Evolutionary conservation across 2,888 invertebrate genomes (phyloP).

Genomic region (Xestia rhomboidea): DNA sequence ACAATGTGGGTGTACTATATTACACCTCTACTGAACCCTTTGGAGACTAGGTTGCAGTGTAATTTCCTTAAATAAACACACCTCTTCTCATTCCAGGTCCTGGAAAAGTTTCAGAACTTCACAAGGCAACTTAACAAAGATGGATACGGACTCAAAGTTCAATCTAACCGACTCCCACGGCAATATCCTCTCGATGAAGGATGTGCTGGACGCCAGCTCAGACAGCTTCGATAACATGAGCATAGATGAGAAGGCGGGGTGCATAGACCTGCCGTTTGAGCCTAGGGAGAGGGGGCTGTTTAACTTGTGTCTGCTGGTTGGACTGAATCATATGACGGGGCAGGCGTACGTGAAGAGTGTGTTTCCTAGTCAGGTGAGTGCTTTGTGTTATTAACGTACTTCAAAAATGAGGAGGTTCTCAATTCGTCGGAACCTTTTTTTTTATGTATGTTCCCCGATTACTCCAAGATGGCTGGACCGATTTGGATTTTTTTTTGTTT

Average conservation of each 20-base stretch:
- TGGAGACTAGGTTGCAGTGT: neutral
- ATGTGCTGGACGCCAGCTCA: conserved; percentile 71
- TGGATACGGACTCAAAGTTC: conserved; percentile 81
- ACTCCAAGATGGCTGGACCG: no score
- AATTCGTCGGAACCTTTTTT: no score
- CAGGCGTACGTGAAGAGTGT: conserved; percentile 93
- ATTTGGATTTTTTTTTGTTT: no score
- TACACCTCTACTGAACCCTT: no score
- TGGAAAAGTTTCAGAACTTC: conserved; percentile 88
- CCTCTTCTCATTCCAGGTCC: conserved; percentile 69
- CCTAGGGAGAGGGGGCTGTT: conserved; percentile 89
- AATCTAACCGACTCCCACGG: conserved; percentile 82
- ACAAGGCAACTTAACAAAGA: conserved; percentile 80
- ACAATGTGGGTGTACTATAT: no score
- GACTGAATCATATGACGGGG: conserved; percentile 92
- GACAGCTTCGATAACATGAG: conserved; percentile 79
- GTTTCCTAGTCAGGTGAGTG: conserved; percentile 91
- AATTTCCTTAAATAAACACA: neutral
- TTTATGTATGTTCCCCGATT: no score
- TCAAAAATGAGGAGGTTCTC: no score
- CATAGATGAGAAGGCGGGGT: conserved; percentile 85
- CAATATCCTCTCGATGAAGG: conserved; percentile 79
- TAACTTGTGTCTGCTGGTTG: conserved; percentile 93
- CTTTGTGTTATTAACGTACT: no score
- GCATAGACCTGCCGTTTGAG: conserved; percentile 84